These are phyloP conservation scores for Podarcis muralis DNA, from an alignment of 2,113 vertebrate species.

Conservation along the genomic window DNA sequence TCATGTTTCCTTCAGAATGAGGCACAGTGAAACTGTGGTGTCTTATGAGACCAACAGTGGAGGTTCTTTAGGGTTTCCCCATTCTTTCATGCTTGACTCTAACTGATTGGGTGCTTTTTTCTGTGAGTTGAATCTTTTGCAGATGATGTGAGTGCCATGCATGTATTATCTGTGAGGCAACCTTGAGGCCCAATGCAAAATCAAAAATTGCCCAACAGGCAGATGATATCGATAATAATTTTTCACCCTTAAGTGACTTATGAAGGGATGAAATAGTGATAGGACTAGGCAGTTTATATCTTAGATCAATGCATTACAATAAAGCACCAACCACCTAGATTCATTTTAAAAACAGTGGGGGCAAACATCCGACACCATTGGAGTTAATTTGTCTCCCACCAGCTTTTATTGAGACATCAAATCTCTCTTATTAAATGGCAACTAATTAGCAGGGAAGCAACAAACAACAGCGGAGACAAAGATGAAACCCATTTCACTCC, in stretches of 20 bases:
- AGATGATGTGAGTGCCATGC: background rate
- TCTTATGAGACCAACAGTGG: background rate
- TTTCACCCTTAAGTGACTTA: background rate
- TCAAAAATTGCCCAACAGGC: background rate
- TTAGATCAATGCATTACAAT: background rate
- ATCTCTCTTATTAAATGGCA: conserved; percentile 42
- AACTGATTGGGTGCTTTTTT: background rate
- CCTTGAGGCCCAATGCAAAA: background rate
- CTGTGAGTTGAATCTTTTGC: background rate
- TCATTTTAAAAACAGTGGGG: conserved; percentile 26
- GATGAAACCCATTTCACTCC: background rate
- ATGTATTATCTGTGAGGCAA: too few species aligned
- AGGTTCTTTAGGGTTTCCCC: background rate
- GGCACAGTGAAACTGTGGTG: too few species aligned
- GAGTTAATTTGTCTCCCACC: conserved; percentile 39
- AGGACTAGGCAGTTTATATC: background rate
- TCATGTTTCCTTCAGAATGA: too few species aligned
- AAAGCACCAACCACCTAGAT: conserved; percentile 17
- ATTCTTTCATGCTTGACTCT: background rate
- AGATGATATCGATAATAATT: background rate
- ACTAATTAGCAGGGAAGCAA: conserved; percentile 22
- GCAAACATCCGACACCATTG: conserved; percentile 1
- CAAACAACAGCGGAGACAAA: background rate
- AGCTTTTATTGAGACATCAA: conserved; percentile 47
- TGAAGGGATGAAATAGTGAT: background rate